Conservation (phyloP, 2,797 vertebrate genomes). For the Anabacerthia variegaticeps region DNA sequence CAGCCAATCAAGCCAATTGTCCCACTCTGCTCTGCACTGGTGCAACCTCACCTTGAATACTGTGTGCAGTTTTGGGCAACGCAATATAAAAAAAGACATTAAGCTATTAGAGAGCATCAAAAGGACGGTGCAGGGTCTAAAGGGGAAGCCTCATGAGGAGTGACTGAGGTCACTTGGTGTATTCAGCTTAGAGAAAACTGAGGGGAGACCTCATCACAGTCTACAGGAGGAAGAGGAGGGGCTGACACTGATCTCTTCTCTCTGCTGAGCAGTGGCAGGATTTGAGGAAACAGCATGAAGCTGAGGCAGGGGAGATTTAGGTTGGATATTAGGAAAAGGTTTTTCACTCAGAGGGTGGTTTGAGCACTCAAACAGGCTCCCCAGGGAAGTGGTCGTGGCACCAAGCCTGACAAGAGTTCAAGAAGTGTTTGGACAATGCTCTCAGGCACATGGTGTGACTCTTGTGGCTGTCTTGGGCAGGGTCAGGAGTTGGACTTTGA, state of each 20-base stretch:
- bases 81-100: background rate
- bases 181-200: background rate
- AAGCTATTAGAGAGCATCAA: background rate
- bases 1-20: rapidly evolving
- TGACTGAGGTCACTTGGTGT: background rate
- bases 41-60: rapidly evolving
- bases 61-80: background rate
- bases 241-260: background rate
- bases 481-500: background rate
- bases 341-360: background rate
- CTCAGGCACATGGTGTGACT: background rate
- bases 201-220: background rate
- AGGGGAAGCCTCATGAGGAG: background rate
- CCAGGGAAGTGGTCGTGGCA: background rate
- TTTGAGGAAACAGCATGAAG: background rate
- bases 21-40: background rate
- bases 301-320: background rate
- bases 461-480: background rate
- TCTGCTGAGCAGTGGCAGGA: background rate
- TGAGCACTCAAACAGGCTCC: background rate
- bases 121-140: rapidly evolving
- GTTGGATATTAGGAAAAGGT: background rate
- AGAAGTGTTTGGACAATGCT: background rate
- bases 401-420: background rate
- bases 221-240: background rate